Percentiles rank a stretch among this genome's conserved stretches.
These are phyloP conservation scores for Thera obeliscata DNA, from an alignment of 2,888 invertebrate species.

Conservation along the genomic window DNA sequence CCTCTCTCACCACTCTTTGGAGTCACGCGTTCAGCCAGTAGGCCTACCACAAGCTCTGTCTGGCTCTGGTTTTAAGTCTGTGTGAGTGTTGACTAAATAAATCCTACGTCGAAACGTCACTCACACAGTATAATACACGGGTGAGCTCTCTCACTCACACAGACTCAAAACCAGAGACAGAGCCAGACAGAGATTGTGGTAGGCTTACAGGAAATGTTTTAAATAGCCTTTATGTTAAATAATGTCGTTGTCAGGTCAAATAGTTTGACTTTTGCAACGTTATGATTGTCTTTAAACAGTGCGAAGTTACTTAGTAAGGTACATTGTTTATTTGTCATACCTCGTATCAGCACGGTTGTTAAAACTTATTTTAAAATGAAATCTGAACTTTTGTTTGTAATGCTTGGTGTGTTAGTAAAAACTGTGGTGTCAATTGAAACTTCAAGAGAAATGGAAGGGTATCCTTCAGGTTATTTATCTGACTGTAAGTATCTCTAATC, in stretches of 20 bases:
- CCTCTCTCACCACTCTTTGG: too few species aligned
- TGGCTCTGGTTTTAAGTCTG: too few species aligned
- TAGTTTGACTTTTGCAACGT: background rate
- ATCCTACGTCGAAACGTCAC: too few species aligned
- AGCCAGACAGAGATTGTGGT: too few species aligned
- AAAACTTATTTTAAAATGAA: background rate
- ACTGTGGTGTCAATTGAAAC: slow-evolving; percentile 13
- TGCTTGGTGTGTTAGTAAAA: background rate
- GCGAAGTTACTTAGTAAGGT: background rate
- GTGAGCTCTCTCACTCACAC: too few species aligned
- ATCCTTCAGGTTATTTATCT: slow-evolving; percentile 6
- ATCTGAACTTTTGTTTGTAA: background rate
- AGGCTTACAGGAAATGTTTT: background rate
- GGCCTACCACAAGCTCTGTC: too few species aligned
- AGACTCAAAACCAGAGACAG: too few species aligned
- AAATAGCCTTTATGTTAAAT: background rate
- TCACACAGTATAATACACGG: too few species aligned
- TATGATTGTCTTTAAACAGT: background rate
- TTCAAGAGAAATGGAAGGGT: slow-evolving; percentile 14
- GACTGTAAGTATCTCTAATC: slow-evolving; percentile 21
- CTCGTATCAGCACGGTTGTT: background rate
- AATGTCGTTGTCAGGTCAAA: background rate
- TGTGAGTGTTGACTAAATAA: too few species aligned
- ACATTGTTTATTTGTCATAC: background rate
- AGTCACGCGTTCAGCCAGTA: too few species aligned